A percentile compares a stretch with the other conserved stretches of the same genome.
Conservation (phyloP, 2,113 vertebrate genomes). For the Zootoca vivipara region DNA sequence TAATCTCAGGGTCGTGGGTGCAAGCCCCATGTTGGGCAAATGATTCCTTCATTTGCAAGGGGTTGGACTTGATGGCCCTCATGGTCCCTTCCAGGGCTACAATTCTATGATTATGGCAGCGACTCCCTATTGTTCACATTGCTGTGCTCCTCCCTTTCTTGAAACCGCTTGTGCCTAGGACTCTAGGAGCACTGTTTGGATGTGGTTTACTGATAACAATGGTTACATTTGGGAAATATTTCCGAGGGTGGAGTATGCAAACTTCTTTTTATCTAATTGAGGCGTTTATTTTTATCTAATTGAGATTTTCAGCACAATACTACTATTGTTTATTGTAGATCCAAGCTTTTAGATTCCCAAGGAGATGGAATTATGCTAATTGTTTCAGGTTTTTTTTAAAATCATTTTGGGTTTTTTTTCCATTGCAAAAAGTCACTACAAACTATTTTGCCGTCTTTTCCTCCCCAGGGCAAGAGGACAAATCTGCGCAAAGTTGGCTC, state of each 20-base stretch:
- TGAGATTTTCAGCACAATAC: background rate
- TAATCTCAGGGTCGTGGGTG: too few relatives aligned
- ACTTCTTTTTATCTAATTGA: background rate
- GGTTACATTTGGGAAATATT: background rate
- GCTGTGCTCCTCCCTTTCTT: background rate
- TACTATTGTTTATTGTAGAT: background rate
- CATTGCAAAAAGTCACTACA: background rate
- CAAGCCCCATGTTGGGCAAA: too few relatives aligned
- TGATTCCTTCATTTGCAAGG: too few relatives aligned
- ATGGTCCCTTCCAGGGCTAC: too few relatives aligned
- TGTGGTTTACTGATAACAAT: background rate
- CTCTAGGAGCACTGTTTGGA: background rate
- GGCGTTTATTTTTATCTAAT: background rate
- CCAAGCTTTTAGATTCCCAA: background rate
- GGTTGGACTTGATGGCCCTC: too few relatives aligned
- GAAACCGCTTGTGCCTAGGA: background rate
- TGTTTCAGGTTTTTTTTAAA: background rate
- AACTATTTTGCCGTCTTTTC: background rate
- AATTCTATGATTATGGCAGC: background rate
- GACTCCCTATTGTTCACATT: background rate
- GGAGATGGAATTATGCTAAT: background rate
- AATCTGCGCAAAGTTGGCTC: constrained; percentile 93
- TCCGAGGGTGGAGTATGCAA: background rate
- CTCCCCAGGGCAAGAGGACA: constrained; percentile 90
- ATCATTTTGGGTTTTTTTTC: background rate